These are phyloP conservation scores for Python bivittatus DNA, from an alignment of 2,113 vertebrate species.

Conservation along the genomic window DNA sequence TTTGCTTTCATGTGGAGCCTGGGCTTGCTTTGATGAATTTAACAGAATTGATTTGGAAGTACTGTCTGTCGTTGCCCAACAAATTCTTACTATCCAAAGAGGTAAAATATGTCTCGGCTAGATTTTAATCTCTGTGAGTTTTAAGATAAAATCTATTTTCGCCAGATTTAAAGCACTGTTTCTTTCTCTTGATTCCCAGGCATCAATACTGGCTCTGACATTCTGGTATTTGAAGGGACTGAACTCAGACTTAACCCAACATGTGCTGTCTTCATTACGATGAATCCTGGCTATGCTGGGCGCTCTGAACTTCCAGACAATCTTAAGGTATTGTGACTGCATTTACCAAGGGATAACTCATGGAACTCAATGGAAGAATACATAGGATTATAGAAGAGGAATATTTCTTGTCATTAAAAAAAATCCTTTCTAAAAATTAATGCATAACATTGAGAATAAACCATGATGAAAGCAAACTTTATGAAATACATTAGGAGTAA, in stretches of 20 bases:
- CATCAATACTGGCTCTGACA: conserved; percentile 77
- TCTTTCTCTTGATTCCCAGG: conserved; percentile 67
- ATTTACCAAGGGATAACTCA: background rate
- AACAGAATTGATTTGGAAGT: conserved; percentile 94
- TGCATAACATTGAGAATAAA: background rate
- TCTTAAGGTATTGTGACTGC: conserved; percentile 78
- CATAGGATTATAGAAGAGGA: background rate
- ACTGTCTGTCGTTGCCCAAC: conserved; percentile 90
- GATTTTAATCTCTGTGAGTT: background rate
- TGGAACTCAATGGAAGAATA: background rate
- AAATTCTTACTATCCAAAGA: conserved; percentile 95
- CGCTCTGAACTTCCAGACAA: conserved; percentile 91
- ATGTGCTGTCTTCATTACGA: conserved; percentile 91
- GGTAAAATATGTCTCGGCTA: conserved; percentile 67
- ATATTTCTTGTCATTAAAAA: background rate
- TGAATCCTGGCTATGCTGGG: conserved; percentile 93
- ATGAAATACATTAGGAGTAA: background rate
- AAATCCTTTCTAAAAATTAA: background rate
- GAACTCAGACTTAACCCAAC: conserved; percentile 87
- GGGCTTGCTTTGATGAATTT: conserved; percentile 96
- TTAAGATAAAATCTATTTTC: background rate
- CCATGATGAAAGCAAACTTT: background rate
- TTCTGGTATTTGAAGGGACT: conserved; percentile 87
- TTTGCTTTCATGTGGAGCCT: conserved; percentile 87
- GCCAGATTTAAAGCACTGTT: background rate